Percentiles rank a stretch among this genome's conserved stretches.
These are phyloP conservation scores for Jordanella pulchra DNA, from an alignment of 2,797 vertebrate genomes.

Conservation along the genomic window DNA sequence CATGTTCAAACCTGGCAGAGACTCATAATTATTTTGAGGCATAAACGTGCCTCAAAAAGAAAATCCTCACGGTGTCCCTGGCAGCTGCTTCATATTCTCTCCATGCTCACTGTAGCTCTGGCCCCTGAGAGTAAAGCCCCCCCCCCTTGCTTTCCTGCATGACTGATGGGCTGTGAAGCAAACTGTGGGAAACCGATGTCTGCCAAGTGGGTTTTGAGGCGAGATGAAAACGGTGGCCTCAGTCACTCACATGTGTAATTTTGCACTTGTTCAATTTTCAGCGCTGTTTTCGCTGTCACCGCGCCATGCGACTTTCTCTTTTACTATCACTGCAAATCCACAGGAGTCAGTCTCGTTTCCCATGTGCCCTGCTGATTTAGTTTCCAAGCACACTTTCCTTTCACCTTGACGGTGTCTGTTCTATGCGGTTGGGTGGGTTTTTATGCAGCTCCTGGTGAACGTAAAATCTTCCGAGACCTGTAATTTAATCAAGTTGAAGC, in stretches of 20 bases:
- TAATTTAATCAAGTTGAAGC: constrained; percentile 9
- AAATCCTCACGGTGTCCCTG: constrained; percentile 34
- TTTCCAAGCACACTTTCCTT: constrained; percentile 11
- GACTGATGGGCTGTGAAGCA: constrained; percentile 72
- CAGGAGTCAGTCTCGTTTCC: constrained; percentile 11
- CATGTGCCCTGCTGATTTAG: constrained; percentile 3
- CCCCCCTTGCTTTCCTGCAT: constrained; percentile 55
- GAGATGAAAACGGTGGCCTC: constrained; percentile 59
- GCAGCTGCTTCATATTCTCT: constrained; percentile 75
- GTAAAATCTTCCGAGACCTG: constrained; percentile 7
- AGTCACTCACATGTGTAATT: constrained; percentile 67
- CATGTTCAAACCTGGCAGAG: neutral
- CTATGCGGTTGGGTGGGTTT: neutral
- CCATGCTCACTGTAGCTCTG: constrained; percentile 56
- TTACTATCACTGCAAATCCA: constrained; percentile 12
- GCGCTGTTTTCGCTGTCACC: constrained; percentile 45
- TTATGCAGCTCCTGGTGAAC: constrained; percentile 19
- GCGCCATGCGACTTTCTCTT: constrained; percentile 34
- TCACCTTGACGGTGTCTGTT: constrained; percentile 7
- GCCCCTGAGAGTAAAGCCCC: constrained; percentile 64
- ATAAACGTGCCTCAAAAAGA: neutral
- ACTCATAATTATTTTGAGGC: constrained; percentile 19
- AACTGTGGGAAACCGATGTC: constrained; percentile 65
- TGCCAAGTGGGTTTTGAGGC: constrained; percentile 72
- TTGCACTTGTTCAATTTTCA: constrained; percentile 55